Base-by-base conservation (phyloP, 2,888 invertebrate species). In the Spisula solida region DNA sequence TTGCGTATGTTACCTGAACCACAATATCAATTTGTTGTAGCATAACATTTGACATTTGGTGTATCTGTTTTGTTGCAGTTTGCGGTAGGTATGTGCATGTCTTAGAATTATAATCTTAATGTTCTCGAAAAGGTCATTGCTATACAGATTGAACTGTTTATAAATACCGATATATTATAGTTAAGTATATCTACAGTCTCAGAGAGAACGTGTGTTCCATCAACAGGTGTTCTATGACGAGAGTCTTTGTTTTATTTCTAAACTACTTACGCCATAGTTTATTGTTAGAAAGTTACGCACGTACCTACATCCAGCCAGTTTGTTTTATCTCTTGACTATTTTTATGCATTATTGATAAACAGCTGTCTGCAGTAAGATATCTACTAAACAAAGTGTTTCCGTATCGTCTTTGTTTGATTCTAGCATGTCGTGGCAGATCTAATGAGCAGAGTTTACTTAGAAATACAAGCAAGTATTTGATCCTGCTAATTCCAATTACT, bases 331-430 rank as follows among this genome's bases (percentile, higher is more conserved):
- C 60, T 41, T 16, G 34, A 8, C 34, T 75, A 31, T 75, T 75
- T 75, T 75, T 75, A 31, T 16, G 34, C 75, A 75, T 34, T 75
- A 75, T 34, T 75, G 75, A 75, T 75, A 75, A 75, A 34, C 75
- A 75, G 31, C 75, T 75, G 75, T 75, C 75, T 75, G 18, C 34
- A 31, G 75, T 8, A 75, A 75, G 75, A 31, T 75, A 75, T 34
- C 31, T 75, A 10, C 5, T 31, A 75, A 12, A 75, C 75, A 34
- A 12, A 14, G 34, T 16, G 31, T 12, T 75, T 34, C 31, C 31
- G 12, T 75, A 18, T 75, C 18, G 18, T 75, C 75, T 8, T 75
- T 75, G 31, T 20, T 34, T 18, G 75, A 75, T 75, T 34, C 12
- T 75, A 75, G 18, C 75, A 75, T 16, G 12, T 34, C 31, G 16